Evolutionary conservation across 2,113 vertebrate genomes (phyloP).

Genomic region (Cervus canadensis): DNA sequence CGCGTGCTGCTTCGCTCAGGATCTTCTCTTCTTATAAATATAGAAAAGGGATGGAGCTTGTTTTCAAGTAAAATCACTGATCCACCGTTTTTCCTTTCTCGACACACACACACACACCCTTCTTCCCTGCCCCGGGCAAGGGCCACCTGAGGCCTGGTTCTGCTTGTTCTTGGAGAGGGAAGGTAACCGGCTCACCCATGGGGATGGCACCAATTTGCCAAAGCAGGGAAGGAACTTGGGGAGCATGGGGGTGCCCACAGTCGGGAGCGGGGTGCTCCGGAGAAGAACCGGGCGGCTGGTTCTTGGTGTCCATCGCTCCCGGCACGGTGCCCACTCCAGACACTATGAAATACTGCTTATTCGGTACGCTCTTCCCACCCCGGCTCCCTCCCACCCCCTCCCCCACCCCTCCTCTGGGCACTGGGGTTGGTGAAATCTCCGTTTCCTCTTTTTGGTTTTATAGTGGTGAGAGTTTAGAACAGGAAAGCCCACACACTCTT

Average conservation of each 20-base stretch:
- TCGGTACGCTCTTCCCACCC: slow-evolving; percentile 75
- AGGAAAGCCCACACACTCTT: slow-evolving; percentile 88
- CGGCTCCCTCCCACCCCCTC: slow-evolving; percentile 23
- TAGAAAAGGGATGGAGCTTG: slow-evolving; percentile 82
- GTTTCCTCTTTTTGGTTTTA: slow-evolving; percentile 85
- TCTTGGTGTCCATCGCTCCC: slow-evolving; percentile 49
- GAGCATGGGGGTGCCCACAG: not conserved
- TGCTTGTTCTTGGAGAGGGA: slow-evolving; percentile 29
- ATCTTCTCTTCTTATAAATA: slow-evolving; percentile 82
- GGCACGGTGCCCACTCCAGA: slow-evolving; percentile 75
- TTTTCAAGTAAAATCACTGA: slow-evolving; percentile 82
- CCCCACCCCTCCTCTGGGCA: slow-evolving; percentile 77
- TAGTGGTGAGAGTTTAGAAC: slow-evolving; percentile 86
- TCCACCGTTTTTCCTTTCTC: slow-evolving; percentile 69
- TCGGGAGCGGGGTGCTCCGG: not conserved
- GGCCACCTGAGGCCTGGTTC: not conserved
- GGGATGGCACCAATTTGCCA: slow-evolving; percentile 38
- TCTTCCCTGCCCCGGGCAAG: slow-evolving; percentile 24
- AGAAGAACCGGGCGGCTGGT: slow-evolving; percentile 48
- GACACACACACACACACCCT: slow-evolving; percentile 64
- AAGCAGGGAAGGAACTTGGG: slow-evolving; percentile 27
- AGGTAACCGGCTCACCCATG: not conserved
- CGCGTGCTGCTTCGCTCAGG: slow-evolving; percentile 81
- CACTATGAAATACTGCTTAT: slow-evolving; percentile 85
- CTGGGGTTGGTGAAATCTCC: slow-evolving; percentile 80